These are phyloP conservation scores for Melanogrammus aeglefinus DNA, from an alignment of 2,797 vertebrate species.

Conservation along the genomic window DNA sequence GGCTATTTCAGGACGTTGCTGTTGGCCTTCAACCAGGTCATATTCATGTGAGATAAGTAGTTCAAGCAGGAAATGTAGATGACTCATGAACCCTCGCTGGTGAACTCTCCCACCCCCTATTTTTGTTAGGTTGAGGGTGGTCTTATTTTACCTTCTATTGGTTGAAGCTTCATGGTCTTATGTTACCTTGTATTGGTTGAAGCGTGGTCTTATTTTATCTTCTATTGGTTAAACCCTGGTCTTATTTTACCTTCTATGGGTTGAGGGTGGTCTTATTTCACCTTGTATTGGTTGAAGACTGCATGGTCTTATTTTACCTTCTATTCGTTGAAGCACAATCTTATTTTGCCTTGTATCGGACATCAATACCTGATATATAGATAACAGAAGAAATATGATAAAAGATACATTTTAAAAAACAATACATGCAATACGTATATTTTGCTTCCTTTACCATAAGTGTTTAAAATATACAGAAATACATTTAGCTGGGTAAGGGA, in stretches of 20 bases:
- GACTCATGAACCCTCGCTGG: constrained; percentile 39
- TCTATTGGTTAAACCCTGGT: no score
- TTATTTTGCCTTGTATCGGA: neutral
- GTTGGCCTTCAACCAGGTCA: constrained; percentile 38
- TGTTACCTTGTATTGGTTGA: no score
- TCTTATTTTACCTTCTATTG: no score
- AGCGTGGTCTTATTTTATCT: no score
- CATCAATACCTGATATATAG: neutral
- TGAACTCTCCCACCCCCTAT: neutral
- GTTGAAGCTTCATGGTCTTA: no score
- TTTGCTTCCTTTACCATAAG: neutral
- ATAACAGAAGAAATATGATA: neutral
- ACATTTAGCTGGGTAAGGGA: neutral
- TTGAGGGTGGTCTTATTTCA: no score
- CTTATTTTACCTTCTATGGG: no score
- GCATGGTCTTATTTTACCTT: no score
- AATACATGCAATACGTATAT: neutral
- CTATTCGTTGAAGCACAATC: neutral
- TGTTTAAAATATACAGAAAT: neutral
- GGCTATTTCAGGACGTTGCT: constrained; percentile 55
- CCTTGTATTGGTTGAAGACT: no score
- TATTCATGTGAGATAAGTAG: constrained; percentile 38
- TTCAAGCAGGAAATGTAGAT: constrained; percentile 48
- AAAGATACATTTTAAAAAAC: neutral
- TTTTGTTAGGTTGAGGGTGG: neutral